phyloP scores from a whole-genome alignment of 2,888 invertebrate species.

The Syrista parreyssii region DNA sequence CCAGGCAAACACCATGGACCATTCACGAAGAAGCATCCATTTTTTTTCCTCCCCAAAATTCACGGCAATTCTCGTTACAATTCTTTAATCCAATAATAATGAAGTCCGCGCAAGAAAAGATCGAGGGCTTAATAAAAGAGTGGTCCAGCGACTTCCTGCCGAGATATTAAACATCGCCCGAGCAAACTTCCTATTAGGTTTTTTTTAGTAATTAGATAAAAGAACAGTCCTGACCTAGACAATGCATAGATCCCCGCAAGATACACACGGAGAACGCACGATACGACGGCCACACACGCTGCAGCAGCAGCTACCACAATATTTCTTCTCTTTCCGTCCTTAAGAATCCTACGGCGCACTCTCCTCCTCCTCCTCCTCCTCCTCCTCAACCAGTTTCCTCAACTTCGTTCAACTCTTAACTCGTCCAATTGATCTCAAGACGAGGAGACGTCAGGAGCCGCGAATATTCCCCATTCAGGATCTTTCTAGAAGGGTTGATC shows the following conservation, averaged over 20 bases:
- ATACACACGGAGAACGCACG: background rate
- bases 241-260: background rate
- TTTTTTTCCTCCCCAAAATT: background rate
- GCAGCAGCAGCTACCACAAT: background rate
- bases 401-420: background rate
- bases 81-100: constrained; percentile 17
- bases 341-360: background rate
- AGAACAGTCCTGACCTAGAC: background rate
- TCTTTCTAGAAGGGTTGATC: background rate
- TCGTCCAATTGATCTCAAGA: background rate
- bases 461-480: background rate
- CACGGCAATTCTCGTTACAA: constrained; percentile 17
- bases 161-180: background rate
- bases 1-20: background rate
- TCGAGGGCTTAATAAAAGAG: background rate
- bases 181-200: constrained; percentile 1
- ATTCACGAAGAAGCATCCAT: background rate
- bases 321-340: background rate
- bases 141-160: background rate
- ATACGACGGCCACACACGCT: background rate
- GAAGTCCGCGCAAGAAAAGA: background rate
- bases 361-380: too few relatives aligned
- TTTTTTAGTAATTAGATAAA: constrained; percentile 5
- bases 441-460: background rate
- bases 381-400: background rate